Evolutionary conservation across 64 coral and sea anemone genomes (phyloP).

Genomic region (Montipora cactus): DNA sequence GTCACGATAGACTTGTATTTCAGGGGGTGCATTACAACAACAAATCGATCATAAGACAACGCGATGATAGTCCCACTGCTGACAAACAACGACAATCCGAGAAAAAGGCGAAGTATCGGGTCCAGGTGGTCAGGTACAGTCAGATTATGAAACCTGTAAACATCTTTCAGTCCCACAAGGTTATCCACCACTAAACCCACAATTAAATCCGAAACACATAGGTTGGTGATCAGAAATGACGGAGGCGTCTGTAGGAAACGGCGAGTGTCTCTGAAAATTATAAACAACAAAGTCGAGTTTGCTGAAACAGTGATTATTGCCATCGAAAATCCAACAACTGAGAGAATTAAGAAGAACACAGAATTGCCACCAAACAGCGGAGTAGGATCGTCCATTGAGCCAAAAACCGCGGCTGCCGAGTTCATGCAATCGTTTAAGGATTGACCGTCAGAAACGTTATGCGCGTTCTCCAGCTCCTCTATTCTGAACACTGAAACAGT

Average conservation of each 20-base stretch:
- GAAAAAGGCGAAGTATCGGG: background rate
- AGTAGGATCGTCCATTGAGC: background rate
- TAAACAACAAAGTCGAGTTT: background rate
- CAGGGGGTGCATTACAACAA: conserved; percentile 4
- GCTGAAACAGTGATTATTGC: background rate
- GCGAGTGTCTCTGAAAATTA: conserved; percentile 21
- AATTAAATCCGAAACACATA: conserved; percentile 17
- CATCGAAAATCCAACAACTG: background rate
- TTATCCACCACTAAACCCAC: background rate
- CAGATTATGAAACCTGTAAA: background rate
- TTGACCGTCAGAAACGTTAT: no score
- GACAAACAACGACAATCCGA: conserved; percentile 1
- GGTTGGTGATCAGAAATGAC: conserved; percentile 10
- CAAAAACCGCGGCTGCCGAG: background rate
- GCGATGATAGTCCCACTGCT: conserved; percentile 37
- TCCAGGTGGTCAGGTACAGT: background rate
- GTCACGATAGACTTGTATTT: conserved; percentile 11
- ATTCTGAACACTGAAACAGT: no score
- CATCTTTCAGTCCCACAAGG: conserved; percentile 16
- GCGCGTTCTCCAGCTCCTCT: no score
- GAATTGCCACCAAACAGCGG: background rate
- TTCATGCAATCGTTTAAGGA: background rate
- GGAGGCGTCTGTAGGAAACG: background rate
- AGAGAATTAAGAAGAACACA: background rate
- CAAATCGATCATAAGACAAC: conserved; percentile 1